Conservation (phyloP, 2,113 vertebrate genomes). For the Rhodinocichla rosea region DNA sequence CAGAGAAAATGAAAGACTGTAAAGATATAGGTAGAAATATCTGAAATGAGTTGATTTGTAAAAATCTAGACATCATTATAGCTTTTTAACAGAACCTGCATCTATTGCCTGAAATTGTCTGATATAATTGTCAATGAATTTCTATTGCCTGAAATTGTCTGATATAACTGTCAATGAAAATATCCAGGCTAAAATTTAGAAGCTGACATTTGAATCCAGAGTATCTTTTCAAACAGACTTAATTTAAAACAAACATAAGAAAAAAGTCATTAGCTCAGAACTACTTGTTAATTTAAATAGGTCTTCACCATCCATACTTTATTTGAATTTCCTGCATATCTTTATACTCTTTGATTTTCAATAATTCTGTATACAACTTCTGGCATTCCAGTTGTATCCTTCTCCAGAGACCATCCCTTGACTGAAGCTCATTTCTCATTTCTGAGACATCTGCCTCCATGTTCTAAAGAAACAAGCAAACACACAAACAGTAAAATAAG, state of each 20-base stretch:
- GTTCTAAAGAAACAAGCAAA: conserved; percentile 61
- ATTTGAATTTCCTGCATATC: conserved; percentile 40
- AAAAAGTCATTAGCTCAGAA: neutral
- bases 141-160: neutral
- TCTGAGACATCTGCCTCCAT: conserved; percentile 71
- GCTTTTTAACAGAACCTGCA: neutral
- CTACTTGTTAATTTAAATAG: neutral
- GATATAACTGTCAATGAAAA: neutral
- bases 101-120: neutral
- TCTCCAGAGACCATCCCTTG: conserved; percentile 67
- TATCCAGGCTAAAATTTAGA: neutral
- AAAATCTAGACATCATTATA: neutral
- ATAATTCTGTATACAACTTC: conserved; percentile 59
- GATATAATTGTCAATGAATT: neutral
- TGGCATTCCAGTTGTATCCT: conserved; percentile 69
- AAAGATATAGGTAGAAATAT: neutral
- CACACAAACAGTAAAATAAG: conserved; percentile 13
- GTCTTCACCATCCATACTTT: conserved; percentile 57
- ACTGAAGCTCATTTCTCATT: conserved; percentile 73
- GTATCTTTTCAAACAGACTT: neutral
- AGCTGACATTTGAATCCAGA: neutral
- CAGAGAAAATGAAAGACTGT: neutral
- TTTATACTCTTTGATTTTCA: conserved; percentile 58
- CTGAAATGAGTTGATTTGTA: neutral
- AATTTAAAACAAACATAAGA: neutral